phyloP scores from a whole-genome alignment of 92 coral and sea anemone species.

The Actinernus sp. region DNA sequence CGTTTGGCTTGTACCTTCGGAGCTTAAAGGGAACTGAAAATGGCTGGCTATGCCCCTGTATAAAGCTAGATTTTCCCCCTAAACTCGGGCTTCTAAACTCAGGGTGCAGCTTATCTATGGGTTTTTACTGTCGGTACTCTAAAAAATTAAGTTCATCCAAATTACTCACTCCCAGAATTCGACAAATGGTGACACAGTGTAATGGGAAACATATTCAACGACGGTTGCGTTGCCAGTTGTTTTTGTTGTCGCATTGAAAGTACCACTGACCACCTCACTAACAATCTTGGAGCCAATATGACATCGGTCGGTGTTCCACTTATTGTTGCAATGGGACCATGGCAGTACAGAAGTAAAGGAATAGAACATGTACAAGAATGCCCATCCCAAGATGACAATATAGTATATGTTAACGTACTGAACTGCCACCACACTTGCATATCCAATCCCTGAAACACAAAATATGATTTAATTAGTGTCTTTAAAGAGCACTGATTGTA shows the following conservation, averaged over 20 bases:
- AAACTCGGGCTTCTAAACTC: too few species aligned
- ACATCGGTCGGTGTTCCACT: constrained; percentile 78
- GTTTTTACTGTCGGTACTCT: too few species aligned
- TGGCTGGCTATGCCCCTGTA: too few species aligned
- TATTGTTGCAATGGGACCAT: constrained; percentile 83
- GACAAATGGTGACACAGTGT: constrained; percentile 64
- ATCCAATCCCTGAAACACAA: constrained; percentile 75
- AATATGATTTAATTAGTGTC: too few species aligned
- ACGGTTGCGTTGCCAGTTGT: constrained; percentile 23
- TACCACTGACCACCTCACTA: constrained; percentile 7
- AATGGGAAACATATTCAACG: constrained; percentile 1
- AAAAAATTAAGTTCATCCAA: too few species aligned
- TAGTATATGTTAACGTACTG: constrained; percentile 82
- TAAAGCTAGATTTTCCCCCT: too few species aligned
- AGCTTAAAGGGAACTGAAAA: too few species aligned
- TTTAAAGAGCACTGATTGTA: too few species aligned
- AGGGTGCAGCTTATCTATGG: too few species aligned
- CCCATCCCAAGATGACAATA: constrained; percentile 85
- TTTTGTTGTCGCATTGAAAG: constrained; percentile 30
- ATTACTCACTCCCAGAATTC: constrained; percentile 93
- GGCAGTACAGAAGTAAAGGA: constrained; percentile 77
- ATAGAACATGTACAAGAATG: constrained; percentile 85
- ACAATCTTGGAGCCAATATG: constrained; percentile 30
- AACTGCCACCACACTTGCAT: constrained; percentile 79
- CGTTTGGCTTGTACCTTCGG: too few species aligned